Evolutionary conservation across 2,888 invertebrate genomes (phyloP), one percentile per base, ranked within the genome.

Genomic region (Athripsodes cinereus): DNA sequence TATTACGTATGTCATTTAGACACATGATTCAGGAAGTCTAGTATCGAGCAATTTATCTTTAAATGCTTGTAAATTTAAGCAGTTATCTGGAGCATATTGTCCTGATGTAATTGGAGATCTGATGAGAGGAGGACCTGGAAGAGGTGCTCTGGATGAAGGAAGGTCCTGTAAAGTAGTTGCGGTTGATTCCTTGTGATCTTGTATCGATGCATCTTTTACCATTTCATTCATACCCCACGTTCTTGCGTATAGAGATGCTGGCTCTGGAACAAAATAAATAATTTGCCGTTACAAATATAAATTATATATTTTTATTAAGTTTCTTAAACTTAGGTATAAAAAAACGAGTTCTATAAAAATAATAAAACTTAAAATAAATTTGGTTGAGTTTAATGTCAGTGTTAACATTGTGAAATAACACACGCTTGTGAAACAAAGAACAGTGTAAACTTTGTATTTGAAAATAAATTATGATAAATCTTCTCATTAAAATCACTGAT

Each of bases 11-110:
- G 18, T 5, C 16, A 44, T 60, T 69, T 85, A 91, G 69, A 92
- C 92, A 77, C 91, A 92, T 71, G 91, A 91, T 75, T 92, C 92
- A 44, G 92, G 92, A 70, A 92, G 85, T 70, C 91, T 85, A 72
- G 88, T 88, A 69, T 91, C 89, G 81, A 91, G 89, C 62, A 92
- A 83, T 70, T 90, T 85, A 74, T 91, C 90, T 73, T 91, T 92
- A 74, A 92, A 91, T 68, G 90, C 90, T 72, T 89, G 85, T 56
- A 91, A 90, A 75, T 90, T 90, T 68, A 89, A 83, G 67, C 71
- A 70, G 26, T 57, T 48, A 34, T 63, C 63, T 13, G 53, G 48
- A n/a, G 53, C 51, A 52, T 51, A 61, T 2, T 47, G 59, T n/a
- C 22, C 40, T 19, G 40, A 34, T 10, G 53, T 19, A 49, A 47